These are phyloP conservation scores for Pelvicachromis taeniatus DNA, from an alignment of 2,113 vertebrate species.

Conservation along the genomic window DNA sequence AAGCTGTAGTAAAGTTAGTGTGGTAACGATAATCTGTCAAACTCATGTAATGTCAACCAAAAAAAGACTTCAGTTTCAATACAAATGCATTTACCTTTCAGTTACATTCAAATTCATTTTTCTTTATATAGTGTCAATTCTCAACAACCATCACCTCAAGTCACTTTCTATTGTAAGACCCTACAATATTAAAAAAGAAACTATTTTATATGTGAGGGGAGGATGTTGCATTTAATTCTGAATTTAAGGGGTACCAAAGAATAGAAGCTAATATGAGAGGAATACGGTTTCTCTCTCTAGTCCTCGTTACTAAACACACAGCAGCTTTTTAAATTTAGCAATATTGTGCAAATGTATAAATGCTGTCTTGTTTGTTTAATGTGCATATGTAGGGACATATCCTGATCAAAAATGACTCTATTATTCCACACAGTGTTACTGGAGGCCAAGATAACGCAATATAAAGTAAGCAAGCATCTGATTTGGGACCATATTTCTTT, in stretches of 20 bases:
- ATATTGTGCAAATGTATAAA: background rate
- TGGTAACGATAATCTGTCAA: background rate
- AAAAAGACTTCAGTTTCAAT: background rate
- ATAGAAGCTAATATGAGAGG: background rate
- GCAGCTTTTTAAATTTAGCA: background rate
- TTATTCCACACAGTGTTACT: background rate
- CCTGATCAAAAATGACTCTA: background rate
- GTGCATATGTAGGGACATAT: fast-evolving
- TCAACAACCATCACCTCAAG: background rate
- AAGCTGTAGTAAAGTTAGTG: background rate
- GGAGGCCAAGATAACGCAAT: background rate
- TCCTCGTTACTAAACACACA: background rate
- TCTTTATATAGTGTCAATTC: background rate
- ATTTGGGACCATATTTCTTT: background rate
- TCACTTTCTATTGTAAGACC: background rate
- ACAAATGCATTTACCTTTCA: background rate
- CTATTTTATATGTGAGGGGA: background rate
- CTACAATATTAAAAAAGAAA: background rate
- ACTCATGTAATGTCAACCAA: background rate
- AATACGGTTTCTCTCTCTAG: fast-evolving
- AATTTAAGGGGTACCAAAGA: background rate
- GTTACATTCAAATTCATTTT: background rate
- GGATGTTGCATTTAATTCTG: background rate
- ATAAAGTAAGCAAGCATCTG: background rate
- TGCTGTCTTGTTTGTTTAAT: background rate